Percentiles rank a stretch among this genome's conserved stretches.
Evolutionary conservation across 2,797 vertebrate species (phyloP).

Genomic region (Lutjanus argentimaculatus): DNA sequence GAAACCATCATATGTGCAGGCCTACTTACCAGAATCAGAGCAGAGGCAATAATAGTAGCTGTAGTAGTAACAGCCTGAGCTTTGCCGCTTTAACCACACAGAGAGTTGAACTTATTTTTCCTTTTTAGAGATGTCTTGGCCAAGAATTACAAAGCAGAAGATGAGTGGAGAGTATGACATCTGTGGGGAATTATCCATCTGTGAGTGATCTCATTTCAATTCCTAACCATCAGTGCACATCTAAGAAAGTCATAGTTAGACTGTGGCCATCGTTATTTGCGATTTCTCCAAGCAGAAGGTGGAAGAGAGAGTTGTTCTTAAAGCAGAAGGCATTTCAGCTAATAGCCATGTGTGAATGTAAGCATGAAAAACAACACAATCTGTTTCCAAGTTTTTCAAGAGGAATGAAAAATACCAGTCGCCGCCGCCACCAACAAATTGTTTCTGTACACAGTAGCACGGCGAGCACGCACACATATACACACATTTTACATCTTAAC

Average conservation of each 20-base stretch:
- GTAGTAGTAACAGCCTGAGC: conserved; percentile 15
- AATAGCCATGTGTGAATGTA: conserved; percentile 74
- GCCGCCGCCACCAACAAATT: conserved; percentile 50
- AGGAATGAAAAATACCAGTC: conserved; percentile 54
- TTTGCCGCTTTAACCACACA: conserved; percentile 46
- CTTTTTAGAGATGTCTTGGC: conserved; percentile 46
- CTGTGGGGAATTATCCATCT: conserved; percentile 75
- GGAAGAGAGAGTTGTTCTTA: conserved; percentile 62
- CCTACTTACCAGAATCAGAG: not conserved
- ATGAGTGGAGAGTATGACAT: conserved; percentile 60
- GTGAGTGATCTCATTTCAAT: conserved; percentile 68
- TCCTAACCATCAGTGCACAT: conserved; percentile 57
- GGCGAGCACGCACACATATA: not conserved
- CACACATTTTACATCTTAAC: conserved; percentile 35
- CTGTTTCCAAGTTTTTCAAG: conserved; percentile 71
- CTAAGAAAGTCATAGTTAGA: conserved; percentile 68
- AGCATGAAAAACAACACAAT: conserved; percentile 79
- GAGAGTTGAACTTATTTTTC: conserved; percentile 36
- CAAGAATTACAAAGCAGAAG: conserved; percentile 61
- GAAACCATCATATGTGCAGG: not conserved
- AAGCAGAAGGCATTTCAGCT: conserved; percentile 73
- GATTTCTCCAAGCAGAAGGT: conserved; percentile 71
- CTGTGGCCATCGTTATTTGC: conserved; percentile 60
- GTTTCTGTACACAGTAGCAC: conserved; percentile 38
- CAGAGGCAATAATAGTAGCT: conserved; percentile 10